Evolutionary conservation across 2,797 vertebrate species (phyloP), one percentile per base, ranked within the genome.

Genomic region (Hippopotamyrus pictus): DNA sequence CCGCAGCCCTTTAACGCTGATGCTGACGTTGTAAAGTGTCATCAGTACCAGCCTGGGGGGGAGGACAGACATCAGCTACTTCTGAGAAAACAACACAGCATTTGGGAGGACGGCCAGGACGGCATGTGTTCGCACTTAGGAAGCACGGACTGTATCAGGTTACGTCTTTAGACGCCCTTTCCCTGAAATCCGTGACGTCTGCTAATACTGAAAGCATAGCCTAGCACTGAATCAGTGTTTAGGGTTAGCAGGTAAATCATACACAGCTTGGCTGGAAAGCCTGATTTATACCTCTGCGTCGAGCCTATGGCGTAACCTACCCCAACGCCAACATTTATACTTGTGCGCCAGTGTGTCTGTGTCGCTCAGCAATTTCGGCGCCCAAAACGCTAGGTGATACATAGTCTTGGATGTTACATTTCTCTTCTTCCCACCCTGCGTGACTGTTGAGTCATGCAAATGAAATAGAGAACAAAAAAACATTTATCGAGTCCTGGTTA

Each of bases 21-120:
- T 98, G 92, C 97, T 99, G 91, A 98, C 95, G 0, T 99, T 99
- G 91, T 99, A 99, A 89, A 99, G 95, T 19, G 96, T 95, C 98
- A 98, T 99, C 91, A 99, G 94, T 95, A 98, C 97, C 92, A 99
- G 90, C 91, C 97, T 97, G 93, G 17, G 95, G 93, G 54, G 17
- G 89, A 8, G 53, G 29, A 84, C 22, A 59, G 51, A 59, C 11
- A 41, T 62, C 86, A 88, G 83, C 22, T 54, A 29, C 29, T 33
- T 53, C n/a, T 11, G 48, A 50, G 41, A 84, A 22, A 22, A 29
- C 41, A 11, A 25, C n/a, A 5, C 46, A 11, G 59, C 59, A 33
- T 5, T 33, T 14, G 11, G 65, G 29, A 33, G 65, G 62, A 12
- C 62, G 1, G 62, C 25, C 62, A 69, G 62, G 29, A 69, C 9